phyloP scores from a whole-genome alignment of 2,113 vertebrate species.

The Chloropsis cyanopogon region DNA sequence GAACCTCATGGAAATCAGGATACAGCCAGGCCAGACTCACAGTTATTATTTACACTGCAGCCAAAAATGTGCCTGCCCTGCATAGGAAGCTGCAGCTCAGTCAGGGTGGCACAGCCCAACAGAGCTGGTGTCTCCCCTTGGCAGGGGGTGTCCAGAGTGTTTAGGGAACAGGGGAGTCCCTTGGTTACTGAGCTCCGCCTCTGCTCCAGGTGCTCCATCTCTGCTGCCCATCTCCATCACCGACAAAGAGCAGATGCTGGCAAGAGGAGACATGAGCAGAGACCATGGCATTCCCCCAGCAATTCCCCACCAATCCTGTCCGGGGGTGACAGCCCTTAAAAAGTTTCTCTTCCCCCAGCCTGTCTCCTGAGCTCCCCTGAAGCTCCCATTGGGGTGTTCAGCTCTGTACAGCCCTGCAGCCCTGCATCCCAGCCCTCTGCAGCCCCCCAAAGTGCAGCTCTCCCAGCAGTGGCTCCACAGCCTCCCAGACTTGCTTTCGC shows the following conservation, averaged over 20 bases:
- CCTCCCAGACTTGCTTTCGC: slow-evolving; percentile 96
- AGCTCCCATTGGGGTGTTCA: not conserved
- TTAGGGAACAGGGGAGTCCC: not conserved
- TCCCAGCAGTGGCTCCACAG: not conserved
- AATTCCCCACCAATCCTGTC: not conserved
- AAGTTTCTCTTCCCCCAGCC: not conserved
- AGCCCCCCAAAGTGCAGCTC: not conserved
- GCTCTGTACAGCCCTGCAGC: not conserved
- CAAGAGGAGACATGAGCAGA: not conserved
- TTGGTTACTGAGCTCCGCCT: not conserved
- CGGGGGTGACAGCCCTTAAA: not conserved
- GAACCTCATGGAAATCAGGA: not conserved
- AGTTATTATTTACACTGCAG: not conserved
- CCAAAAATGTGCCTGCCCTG: not conserved
- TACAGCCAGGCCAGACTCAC: not conserved
- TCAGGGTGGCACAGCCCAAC: fast-evolving
- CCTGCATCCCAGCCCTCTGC: not conserved
- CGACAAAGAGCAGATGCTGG: not conserved
- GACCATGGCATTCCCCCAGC: not conserved
- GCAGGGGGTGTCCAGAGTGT: not conserved
- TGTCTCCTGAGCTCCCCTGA: not conserved
- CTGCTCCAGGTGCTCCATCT: not conserved
- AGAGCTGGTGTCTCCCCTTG: not conserved
- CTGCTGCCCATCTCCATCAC: not conserved
- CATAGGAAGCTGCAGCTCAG: not conserved